Base-by-base conservation (phyloP, 64 coral and sea anemone genomes). In the Montipora cactus region DNA sequence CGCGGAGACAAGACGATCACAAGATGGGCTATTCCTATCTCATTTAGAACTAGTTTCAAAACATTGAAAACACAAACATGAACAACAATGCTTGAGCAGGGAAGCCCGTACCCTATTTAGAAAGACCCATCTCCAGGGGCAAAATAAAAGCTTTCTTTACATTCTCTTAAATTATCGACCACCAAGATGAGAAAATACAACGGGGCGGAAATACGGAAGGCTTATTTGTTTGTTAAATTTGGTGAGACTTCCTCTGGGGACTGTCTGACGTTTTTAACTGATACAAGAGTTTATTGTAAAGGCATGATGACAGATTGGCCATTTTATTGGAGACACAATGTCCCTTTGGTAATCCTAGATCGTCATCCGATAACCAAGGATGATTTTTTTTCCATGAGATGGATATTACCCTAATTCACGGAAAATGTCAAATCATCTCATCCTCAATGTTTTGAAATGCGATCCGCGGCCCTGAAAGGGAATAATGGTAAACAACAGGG, bases 211-310 rank as follows among this genome's bases (percentile, higher is more conserved):
- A 11, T 37, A 44, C 9, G 22, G 37, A 64, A 12, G 57, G 81
- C 11, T 85, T 69, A 85, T 85, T 37, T 85, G 79, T 64, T 70
- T 67, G 44, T 25, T 77, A 67, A 84, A 67, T 0, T 67, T 84
- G 64, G 59, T 67, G 59, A 59, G 64, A 84, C 67, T 84, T 85
- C 82, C 82, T 64, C 51, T 85, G 45, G 67, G 82, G 82, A 28
- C 62, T 85, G 64, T 85, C 8, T 71, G 82, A 71, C 62, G 48
- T 71, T 85, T 85, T 49, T 85, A 85, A 70, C 82, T 85, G 82
- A 85, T 70, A 85, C 62, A 85, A 85, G 70, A 67, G 66, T 70
- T 85, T 85, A 85, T 85, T 85, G 64, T 47, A 85, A 71, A 85
- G 82, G 82, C 66, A 19, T 85, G 82, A 47, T 85, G 82, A 85